Evolutionary conservation across 2,113 vertebrate species (phyloP).

Genomic region (Proteles cristata): DNA sequence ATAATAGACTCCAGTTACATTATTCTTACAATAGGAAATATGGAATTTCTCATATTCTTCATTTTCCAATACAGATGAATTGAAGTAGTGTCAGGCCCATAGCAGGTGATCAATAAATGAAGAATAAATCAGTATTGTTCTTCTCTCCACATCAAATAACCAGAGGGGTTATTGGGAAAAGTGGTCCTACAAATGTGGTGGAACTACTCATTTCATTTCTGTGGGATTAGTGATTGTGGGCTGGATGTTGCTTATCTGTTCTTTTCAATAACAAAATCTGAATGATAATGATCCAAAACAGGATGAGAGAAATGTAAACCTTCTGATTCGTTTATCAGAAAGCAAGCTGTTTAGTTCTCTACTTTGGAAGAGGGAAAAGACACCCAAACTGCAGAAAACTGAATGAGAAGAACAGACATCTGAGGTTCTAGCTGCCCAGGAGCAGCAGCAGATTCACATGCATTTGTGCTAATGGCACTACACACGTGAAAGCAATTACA

Average conservation of each 20-base stretch:
- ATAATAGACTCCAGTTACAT: neutral
- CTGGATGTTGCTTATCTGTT: constrained; percentile 42
- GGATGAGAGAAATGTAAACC: constrained; percentile 53
- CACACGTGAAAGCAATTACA: neutral
- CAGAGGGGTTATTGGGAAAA: neutral
- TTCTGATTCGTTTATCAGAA: constrained; percentile 31
- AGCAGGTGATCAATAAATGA: neutral
- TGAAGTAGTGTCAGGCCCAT: neutral
- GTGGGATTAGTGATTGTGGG: neutral
- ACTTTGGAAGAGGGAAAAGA: constrained; percentile 51
- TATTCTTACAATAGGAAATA: constrained; percentile 14
- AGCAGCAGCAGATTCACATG: neutral
- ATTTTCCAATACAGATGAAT: constrained; percentile 29
- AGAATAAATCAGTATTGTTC: neutral
- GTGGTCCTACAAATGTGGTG: neutral
- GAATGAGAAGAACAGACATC: constrained; percentile 9
- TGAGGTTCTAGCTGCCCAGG: neutral
- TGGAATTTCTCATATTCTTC: constrained; percentile 18
- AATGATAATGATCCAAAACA: constrained; percentile 55
- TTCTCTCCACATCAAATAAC: neutral
- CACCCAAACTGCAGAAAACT: neutral
- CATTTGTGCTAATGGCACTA: neutral
- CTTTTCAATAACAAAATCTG: constrained; percentile 59
- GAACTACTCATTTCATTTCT: constrained; percentile 28
- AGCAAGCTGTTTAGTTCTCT: constrained; percentile 50